A percentile compares a stretch with the other conserved stretches of the same genome.
phyloP scores from a whole-genome alignment of 2,113 vertebrate genomes.

The Tetrao urogallus region DNA sequence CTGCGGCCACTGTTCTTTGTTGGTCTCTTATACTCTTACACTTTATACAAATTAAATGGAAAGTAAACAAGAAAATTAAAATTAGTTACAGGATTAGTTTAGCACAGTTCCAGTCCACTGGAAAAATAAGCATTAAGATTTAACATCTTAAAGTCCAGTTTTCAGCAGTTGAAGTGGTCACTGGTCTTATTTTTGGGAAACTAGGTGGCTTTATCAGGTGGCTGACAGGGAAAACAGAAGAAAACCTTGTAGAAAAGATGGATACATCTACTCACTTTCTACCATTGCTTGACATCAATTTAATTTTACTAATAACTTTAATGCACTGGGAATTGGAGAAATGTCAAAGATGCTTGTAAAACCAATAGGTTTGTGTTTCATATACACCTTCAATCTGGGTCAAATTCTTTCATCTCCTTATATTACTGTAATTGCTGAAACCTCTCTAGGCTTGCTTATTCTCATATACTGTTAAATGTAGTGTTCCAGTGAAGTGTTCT shows the following conservation, averaged over 20 bases:
- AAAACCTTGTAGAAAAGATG: not conserved
- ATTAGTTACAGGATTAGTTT: not conserved
- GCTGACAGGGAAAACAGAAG: not conserved
- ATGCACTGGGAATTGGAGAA: not conserved
- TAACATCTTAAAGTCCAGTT: not conserved
- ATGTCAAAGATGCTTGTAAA: not conserved
- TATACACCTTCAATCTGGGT: not conserved
- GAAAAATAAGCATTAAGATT: not conserved
- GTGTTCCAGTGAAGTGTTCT: not conserved
- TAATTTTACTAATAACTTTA: not conserved
- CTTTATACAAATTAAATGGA: not conserved
- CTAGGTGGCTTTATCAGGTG: not conserved
- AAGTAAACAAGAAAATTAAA: not conserved
- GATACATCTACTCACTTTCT: not conserved
- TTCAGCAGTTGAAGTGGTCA: not conserved
- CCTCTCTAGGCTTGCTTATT: not conserved
- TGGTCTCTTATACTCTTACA: not conserved
- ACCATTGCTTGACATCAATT: not conserved
- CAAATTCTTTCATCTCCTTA: not conserved
- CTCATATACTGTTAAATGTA: not conserved
- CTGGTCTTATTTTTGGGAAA: not conserved
- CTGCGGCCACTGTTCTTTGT: not conserved
- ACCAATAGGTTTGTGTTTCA: not conserved
- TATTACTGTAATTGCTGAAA: not conserved
- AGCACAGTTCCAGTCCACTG: not conserved